Evolutionary conservation across 1,140 invertebrate species (phyloP), one percentile per base, ranked within the genome.

Genomic region (Mya arenaria): DNA sequence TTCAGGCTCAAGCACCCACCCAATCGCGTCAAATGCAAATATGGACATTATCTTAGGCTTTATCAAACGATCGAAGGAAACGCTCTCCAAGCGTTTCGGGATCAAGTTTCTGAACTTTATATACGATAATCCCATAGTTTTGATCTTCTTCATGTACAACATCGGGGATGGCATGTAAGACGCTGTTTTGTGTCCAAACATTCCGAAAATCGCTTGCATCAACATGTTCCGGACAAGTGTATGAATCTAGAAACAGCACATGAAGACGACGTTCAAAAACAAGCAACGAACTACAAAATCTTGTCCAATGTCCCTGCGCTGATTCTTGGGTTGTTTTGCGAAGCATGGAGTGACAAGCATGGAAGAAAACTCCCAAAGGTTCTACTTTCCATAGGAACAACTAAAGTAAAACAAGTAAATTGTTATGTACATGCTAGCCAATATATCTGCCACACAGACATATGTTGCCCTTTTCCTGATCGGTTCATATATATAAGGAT

Each of bases 331-430:
- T 82, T 90, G 71, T 90, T 89, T 73, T 89, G 87, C 62, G 89
- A 88, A 19, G 86, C 88, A 4, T 90, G 89, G 89, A 90, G 89
- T 66, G 89, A 90, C 52, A 82, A 83, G 56, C 69, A 88, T 37
- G 88, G 88, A 4, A 66, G 87, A 55, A 89, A 88, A 62, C 32
- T 89, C 5, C 89, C 89, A 8, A 81, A 89, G 55, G 79, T 89
- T 15, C 62, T 90, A 68, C 84, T 87, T 0, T 84, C 78, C n/a
- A 56, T 88, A 32, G 89, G 89, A 0, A 86, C 87, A 1, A 84
- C 85, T 0, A 73, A 87, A 32, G 87, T 85, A 41, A n/a, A n/a
- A n/a, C n/a, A n/a, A n/a, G n/a, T n/a, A n/a, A 10, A 83, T 86
- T 28, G 41, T 89, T 25, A 60, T 87, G 41, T 89, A 87, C 36